Evolutionary conservation across 2,113 vertebrate species (phyloP).

Genomic region (Pontoporia blainvillei): DNA sequence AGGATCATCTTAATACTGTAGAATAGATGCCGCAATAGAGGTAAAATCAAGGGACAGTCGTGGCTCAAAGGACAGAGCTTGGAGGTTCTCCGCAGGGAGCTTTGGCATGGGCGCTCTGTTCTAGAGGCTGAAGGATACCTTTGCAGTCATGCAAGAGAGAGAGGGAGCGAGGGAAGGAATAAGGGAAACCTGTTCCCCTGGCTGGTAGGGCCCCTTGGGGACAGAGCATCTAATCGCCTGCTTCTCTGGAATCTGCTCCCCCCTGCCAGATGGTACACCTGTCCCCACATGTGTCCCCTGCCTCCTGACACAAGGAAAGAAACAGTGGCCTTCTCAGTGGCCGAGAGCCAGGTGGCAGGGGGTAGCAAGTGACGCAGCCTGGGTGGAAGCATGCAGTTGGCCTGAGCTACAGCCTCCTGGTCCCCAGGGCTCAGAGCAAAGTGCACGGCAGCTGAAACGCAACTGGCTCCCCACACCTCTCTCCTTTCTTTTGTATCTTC

Average conservation of each 20-base stretch:
- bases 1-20: not conserved
- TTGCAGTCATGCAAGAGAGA: not conserved
- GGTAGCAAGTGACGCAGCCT: not conserved
- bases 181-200: not conserved
- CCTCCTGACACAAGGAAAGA: slow-evolving; percentile 16
- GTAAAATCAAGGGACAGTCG: not conserved
- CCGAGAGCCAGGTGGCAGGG: slow-evolving; percentile 34
- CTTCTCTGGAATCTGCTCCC: slow-evolving; percentile 44
- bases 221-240: slow-evolving; percentile 35
- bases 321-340: slow-evolving; percentile 43
- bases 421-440: not conserved
- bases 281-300: slow-evolving; percentile 44
- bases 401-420: not conserved
- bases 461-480: not conserved
- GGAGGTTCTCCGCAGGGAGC: rapidly evolving
- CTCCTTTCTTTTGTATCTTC: not conserved
- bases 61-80: not conserved
- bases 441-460: not conserved
- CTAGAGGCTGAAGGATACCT: not conserved
- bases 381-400: not conserved
- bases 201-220: not conserved
- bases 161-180: not conserved
- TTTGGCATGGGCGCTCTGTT: not conserved
- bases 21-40: not conserved
- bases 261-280: slow-evolving; percentile 58